Evolutionary conservation across 2,888 invertebrate genomes (phyloP), one percentile per base, ranked within the genome.

Genomic region (Amblyjoppa fuscipennis): DNA sequence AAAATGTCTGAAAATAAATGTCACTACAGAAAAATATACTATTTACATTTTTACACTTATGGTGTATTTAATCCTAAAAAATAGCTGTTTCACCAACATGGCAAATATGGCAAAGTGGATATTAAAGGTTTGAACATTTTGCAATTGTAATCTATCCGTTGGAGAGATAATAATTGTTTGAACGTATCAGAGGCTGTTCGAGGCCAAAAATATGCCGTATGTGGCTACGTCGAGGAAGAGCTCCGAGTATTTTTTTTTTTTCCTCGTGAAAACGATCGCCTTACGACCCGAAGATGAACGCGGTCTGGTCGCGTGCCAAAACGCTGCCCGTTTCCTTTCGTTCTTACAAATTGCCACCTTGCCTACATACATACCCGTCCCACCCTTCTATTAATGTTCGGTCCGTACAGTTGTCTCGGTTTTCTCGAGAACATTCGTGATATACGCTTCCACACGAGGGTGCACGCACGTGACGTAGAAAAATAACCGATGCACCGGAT

Each of bases 321-420:
- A 70, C 11, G 71, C 34, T 34, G 56, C 11, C 59, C 69, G 80
- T 75, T 87, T 78, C 79, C 75, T 74, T 75, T 81, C 64, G 56
- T 69, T 68, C 74, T 83, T 83, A 83, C 81, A 83, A 87, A 87
- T 87, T 78, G 87, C 83, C 78, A 85, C 82, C 82, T 82, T 71
- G 45, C 41, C 20, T 53, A 64, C 38, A 20, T 56, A 59, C 69
- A 69, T 20, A 49, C 51, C 13, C 53, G 13, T 68, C 31, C 34
- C 68, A 64, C 73, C 38, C 45, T 64, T 25, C 45, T 59, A 56
- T 53, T 34, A 69, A 64, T 31, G 61, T 64, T 64, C 61, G 61
- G 64, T 49, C 64, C 49, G 31, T 31, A n/a, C n/a, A n/a, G 25
- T 31, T 66, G 61, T 45, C 38, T 56, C 59, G 53, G 69, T 20